Evolutionary conservation across 1,140 invertebrate species (phyloP).

Genomic region (Penaeus vannamei): DNA sequence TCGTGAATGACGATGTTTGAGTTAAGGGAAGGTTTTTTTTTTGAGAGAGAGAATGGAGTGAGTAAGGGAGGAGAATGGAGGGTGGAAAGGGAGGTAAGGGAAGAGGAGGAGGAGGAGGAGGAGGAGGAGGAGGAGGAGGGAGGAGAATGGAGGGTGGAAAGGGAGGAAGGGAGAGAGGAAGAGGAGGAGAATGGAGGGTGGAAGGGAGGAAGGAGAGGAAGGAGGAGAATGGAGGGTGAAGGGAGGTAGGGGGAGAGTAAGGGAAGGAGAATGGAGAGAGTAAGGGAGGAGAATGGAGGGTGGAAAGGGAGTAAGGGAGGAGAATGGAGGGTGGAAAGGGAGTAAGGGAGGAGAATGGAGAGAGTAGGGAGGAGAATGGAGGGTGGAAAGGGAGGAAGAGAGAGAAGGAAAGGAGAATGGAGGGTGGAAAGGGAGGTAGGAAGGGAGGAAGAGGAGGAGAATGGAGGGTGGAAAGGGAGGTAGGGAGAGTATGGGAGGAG

Average conservation of each 20-base stretch:
- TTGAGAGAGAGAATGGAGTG: neutral
- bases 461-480: neutral
- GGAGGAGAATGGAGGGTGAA: neutral
- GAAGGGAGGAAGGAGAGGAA: neutral
- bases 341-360: neutral
- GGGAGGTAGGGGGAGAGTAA: neutral
- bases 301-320: slow-evolving; percentile 17
- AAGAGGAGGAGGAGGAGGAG: neutral
- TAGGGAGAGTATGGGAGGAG: neutral
- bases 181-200: neutral
- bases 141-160: neutral
- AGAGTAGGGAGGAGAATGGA: neutral
- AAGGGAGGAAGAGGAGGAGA: neutral
- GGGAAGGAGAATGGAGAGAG: neutral
- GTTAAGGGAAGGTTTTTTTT: too few species aligned
- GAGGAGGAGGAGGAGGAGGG: neutral
- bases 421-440: neutral
- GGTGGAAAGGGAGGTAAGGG: neutral
- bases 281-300: neutral
- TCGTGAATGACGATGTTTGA: too few species aligned
- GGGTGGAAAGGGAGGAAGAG: neutral
- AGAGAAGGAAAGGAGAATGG: neutral
- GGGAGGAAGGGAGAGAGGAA: neutral
- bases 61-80: neutral
- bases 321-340: neutral